A percentile compares a stretch with the other conserved stretches of the same genome.
Conservation (phyloP, 2,797 vertebrate species). For the Macropodus opercularis region DNA sequence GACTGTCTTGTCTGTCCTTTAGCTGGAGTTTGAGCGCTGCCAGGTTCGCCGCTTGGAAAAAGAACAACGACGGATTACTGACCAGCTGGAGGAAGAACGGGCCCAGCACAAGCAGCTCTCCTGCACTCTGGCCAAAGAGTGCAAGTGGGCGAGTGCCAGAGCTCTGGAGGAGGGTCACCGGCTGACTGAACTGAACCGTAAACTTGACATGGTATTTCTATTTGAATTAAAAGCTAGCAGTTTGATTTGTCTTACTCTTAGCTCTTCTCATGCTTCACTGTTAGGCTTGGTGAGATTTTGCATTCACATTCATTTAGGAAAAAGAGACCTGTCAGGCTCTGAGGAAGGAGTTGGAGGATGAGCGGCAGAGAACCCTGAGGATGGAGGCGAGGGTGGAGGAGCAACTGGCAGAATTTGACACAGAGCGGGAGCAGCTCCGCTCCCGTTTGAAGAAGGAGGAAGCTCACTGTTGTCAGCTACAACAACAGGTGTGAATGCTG, state of each 20-base stretch:
- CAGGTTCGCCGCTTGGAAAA: conserved; percentile 92
- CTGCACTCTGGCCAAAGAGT: conserved; percentile 91
- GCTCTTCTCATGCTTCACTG: no score
- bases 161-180: conserved; percentile 92
- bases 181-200: conserved; percentile 85
- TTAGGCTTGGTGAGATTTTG: neutral
- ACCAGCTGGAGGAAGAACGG: conserved; percentile 92
- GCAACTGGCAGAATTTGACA: conserved; percentile 96
- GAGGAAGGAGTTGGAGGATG: conserved; percentile 87
- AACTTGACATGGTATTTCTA: conserved; percentile 81
- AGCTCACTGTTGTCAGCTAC: conserved; percentile 86
- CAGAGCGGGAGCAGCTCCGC: conserved; percentile 92
- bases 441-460: conserved; percentile 93
- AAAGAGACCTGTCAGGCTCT: conserved; percentile 83
- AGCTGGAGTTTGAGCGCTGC: conserved; percentile 95
- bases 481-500: conserved; percentile 79
- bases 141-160: conserved; percentile 91
- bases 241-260: neutral
- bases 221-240: neutral
- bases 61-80: conserved; percentile 88
- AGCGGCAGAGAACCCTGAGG: conserved; percentile 86
- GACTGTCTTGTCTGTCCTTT: neutral
- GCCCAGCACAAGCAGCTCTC: conserved; percentile 93
- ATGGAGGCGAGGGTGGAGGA: conserved; percentile 96
- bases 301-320: conserved; percentile 69